Evolutionary conservation across 2,888 invertebrate species (phyloP), one percentile per base, ranked within the genome.

Genomic region (Diplazon laetatorius): DNA sequence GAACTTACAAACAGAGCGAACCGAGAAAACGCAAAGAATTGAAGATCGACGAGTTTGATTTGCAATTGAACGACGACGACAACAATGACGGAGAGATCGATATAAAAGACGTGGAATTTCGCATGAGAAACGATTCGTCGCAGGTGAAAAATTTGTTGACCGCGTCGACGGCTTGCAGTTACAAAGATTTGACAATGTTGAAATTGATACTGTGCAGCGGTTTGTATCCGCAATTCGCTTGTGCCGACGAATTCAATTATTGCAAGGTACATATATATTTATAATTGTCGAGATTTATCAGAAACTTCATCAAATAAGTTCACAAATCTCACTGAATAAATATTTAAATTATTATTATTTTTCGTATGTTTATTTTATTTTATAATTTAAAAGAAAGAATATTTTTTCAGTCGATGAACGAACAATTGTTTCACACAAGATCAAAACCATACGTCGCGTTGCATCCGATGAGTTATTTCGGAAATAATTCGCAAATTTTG

Each of bases 211-310:
- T 99, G 18, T 96, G 97, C 83, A 95, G 97, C 91, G 98, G 99
- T 0, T 92, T 99, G 65, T 99, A 99, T 91, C 99, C 99, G 0
- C 98, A 99, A 92, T 94, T 98, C 73, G 97, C 98, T 0, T 94
- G 98, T n/a, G 95, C 97, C 0, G 99, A 99, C 90, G 97, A 97
- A 85, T 96, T 96, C 85, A 99, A 99, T 91, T 95, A 96, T 85
- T 97, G 95, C 87, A 97, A 98, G 93, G 94, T 94, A 90, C 78
- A 18, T 0, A 9, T 8, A n/a, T n/a, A n/a, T n/a, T n/a, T n/a
- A n/a, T n/a, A n/a, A n/a, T n/a, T n/a, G n/a, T n/a, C n/a, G n/a
- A n/a, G n/a, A n/a, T n/a, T 18, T 2, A 25, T 57, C 42, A 16
- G 22, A 5, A n/a, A 3, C 37, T 12, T 10, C 18, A 37, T n/a